Percentiles rank a stretch among this genome's conserved stretches.
These are phyloP conservation scores for Nasonia oneida DNA, from an alignment of 2,888 invertebrate genomes.

Conservation along the genomic window DNA sequence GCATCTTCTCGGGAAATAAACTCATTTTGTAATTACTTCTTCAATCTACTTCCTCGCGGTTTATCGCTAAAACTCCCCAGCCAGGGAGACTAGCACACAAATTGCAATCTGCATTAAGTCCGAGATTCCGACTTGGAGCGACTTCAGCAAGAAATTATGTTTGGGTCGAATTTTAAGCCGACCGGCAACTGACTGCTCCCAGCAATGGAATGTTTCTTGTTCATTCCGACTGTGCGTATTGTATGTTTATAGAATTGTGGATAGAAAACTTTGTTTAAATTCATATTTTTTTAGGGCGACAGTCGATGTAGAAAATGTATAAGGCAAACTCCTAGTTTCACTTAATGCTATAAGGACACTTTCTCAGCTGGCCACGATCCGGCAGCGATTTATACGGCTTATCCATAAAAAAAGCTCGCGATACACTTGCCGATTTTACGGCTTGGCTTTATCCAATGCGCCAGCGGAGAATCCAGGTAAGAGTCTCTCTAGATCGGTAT, in stretches of 20 bases:
- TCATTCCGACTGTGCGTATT: background rate
- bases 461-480: constrained; percentile 1
- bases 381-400: background rate
- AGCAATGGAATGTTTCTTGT: constrained; percentile 18
- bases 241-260: background rate
- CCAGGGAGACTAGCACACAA: background rate
- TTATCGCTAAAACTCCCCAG: constrained; percentile 18
- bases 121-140: constrained; percentile 16
- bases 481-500: background rate
- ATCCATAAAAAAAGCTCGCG: background rate
- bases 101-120: constrained; percentile 47
- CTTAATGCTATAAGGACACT: no score
- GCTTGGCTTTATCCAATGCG: background rate
- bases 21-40: constrained; percentile 47
- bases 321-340: no score
- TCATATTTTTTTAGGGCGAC: no score
- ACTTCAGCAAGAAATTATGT: constrained; percentile 37
- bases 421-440: background rate
- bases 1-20: background rate
- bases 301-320: no score
- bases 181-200: background rate
- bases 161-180: constrained; percentile 6
- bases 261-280: background rate
- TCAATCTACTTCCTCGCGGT: constrained; percentile 27
- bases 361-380: no score